Evolutionary conservation across 2,888 invertebrate genomes (phyloP), one percentile per base, ranked within the genome.

Genomic region (Augiades crinisus): DNA sequence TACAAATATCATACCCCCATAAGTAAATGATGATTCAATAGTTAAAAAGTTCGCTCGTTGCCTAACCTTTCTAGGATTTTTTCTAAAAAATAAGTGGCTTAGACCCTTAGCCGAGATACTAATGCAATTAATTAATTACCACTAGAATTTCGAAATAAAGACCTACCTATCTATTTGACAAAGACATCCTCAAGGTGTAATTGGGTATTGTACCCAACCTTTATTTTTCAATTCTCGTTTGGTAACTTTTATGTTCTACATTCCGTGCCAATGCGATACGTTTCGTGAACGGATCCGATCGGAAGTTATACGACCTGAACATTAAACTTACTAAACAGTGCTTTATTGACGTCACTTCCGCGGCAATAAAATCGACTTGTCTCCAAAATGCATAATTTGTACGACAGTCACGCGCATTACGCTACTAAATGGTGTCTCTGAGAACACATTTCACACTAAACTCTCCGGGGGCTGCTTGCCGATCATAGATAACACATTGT

Each of bases 321-420:
- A 80, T 85, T 84, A 85, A 86, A 87, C 75, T 75, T 74, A 80
- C 79, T 84, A 81, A 77, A 79, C 77, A 76, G 80, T 85, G 81
- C 78, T 88, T 87, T 88, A 87, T 86, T 83, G 87, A 87, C 84
- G 78, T 85, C 85, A 85, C 86, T 87, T 87, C 88, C 87, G 79
- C 64, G 65, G 82, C 77, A 82, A 86, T 89, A 88, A 89, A 88
- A 82, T 83, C 81, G 80, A 78, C 81, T 78, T 81, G 86, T 84
- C 84, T 77, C 80, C 75, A 71, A 87, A 87, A 87, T 81, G 88
- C 84, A 88, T 87, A 85, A 88, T 89, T 87, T 82, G 88, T 88
- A 88, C 74, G 73, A 72, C 74, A 83, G 88, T 86, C 88, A 88
- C 88, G 87, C 86, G 86, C 80, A 78, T 79, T 78, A 82, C 75